Base-by-base conservation (phyloP, 2,888 invertebrate genomes). In the Pseudococcus longispinus region DNA sequence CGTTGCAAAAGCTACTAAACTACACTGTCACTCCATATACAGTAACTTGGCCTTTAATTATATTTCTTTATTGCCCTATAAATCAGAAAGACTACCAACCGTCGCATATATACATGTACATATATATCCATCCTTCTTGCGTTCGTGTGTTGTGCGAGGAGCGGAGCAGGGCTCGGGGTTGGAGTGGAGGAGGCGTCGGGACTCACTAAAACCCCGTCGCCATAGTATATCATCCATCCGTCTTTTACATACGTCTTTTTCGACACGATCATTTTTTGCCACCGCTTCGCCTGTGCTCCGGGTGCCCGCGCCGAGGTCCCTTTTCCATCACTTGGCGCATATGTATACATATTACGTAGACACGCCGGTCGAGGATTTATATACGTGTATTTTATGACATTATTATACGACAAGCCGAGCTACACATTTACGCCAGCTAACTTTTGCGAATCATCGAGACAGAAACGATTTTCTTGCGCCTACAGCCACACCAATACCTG, bases 31-130 rank as follows among this genome's bases (percentile, higher is more conserved):
- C 87, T 83, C 26, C 70, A 87, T 87, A 87, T 82, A 83, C 65
- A 87, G 83, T 87, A 83, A 87, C 83, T 83, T 87, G 87, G 87
- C 87, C 87, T 87, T 87, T 87, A 87, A 87, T 87, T 87, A 87
- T 87, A 87, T 83, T 87, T 87, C 87, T 87, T 87, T 87, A 87
- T 87, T 87, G 87, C 87, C 87, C 87, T 84, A 87, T 87, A 87
- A 87, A 87, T 87, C 87, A 87, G 87, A 83, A 86, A 86, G 77
- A 86, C 86, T 86, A 86, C 74, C 86, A 51, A 86, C 74, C 44
- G 44, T 77, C 80, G 86, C 86, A 51, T 84, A 84, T 84, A 86
- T 29, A 29, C 70, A 18, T 70, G 18, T 70, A 70, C 18, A 29
- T 29, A 9, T 70, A n/a, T 65, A 65, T 65, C 23, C 26, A 55